Percentiles rank a stretch among this genome's conserved stretches.
phyloP scores from a whole-genome alignment of 2,797 vertebrate species.

The Dryobates pubescens region DNA sequence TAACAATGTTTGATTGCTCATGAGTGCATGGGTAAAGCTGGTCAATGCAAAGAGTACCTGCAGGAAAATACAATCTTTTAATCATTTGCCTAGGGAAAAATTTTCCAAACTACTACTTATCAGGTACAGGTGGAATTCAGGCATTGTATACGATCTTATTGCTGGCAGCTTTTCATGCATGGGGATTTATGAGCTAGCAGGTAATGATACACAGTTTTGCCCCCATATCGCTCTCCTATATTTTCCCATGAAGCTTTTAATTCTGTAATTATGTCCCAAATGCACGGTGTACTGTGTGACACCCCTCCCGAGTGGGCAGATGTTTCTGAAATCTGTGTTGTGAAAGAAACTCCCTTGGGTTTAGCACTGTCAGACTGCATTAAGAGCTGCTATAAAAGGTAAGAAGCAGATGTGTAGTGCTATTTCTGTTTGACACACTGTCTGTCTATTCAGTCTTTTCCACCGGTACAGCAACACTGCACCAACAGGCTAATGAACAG shows the following conservation, averaged over 20 bases:
- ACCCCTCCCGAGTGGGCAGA: neutral
- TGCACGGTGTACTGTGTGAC: neutral
- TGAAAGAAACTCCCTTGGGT: constrained; percentile 50
- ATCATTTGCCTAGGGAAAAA: neutral
- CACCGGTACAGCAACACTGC: constrained; percentile 5
- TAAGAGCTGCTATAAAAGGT: constrained; percentile 43
- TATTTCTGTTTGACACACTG: constrained; percentile 24
- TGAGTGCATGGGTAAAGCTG: neutral
- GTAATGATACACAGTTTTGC: neutral
- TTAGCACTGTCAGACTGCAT: constrained; percentile 48
- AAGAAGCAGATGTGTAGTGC: constrained; percentile 24
- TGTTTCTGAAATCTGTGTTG: constrained; percentile 31
- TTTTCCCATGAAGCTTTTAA: constrained; percentile 15
- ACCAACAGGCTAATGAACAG: constrained; percentile 65
- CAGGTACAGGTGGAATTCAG: neutral
- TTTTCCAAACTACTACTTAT: neutral
- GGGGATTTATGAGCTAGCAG: constrained; percentile 24
- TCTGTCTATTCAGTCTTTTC: neutral
- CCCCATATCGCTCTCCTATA: neutral
- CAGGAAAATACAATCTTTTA: neutral
- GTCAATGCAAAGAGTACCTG: neutral
- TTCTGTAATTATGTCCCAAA: constrained; percentile 20
- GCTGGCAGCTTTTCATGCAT: neutral
- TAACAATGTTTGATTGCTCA: neutral
- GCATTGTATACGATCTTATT: neutral